Percentiles rank a stretch among this genome's conserved stretches.
phyloP scores from a whole-genome alignment of 2,113 vertebrate species.

The Hydropotes inermis region DNA sequence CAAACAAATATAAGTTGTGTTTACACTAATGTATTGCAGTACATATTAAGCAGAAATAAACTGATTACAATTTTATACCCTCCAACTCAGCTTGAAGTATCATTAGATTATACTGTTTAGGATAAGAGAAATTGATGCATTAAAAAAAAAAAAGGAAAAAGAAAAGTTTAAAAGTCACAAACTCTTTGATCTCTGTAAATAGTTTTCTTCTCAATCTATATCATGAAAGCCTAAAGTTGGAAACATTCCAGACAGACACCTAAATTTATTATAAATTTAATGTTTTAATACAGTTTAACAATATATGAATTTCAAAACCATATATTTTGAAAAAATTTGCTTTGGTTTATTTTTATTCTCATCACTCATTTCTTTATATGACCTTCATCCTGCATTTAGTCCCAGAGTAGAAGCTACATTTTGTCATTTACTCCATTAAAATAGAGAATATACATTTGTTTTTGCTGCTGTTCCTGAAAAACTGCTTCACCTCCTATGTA shows the following conservation, averaged over 20 bases:
- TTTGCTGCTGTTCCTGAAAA: neutral
- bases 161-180: neutral
- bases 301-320: neutral
- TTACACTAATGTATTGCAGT: neutral
- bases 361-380: neutral
- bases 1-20: slow-evolving; percentile 23
- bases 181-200: neutral
- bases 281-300: neutral
- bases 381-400: neutral
- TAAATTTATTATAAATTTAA: neutral
- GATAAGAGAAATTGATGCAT: neutral
- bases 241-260: neutral
- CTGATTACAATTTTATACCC: neutral
- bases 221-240: neutral
- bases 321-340: neutral
- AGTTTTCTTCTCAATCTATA: neutral
- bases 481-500: neutral
- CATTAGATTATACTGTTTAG: neutral
- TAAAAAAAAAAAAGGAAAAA: neutral
- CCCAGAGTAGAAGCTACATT: neutral
- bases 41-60: slow-evolving; percentile 21
- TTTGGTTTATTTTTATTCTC: neutral
- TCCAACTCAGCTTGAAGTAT: neutral
- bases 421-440: neutral
- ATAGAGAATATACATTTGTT: neutral